Evolutionary conservation across 2,113 vertebrate genomes (phyloP), one percentile per base, ranked within the genome.

Genomic region (Perccottus glenii): DNA sequence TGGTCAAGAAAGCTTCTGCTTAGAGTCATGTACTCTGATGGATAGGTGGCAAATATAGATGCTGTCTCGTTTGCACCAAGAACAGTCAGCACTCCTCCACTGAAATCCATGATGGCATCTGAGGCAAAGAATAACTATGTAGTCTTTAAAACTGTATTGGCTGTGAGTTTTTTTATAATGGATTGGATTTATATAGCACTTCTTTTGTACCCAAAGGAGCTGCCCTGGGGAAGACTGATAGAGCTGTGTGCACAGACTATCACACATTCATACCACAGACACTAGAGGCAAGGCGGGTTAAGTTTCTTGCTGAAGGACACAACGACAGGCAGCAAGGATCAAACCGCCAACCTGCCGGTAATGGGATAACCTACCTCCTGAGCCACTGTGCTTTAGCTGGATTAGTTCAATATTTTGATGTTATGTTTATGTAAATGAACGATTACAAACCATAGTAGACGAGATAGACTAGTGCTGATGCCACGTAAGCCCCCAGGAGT

Each of bases 21-120:
- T 0, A 94, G 1, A 4, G 88, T 91, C 0, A 95, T 11, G 0
- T 86, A 84, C 12, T 89, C 88, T 1, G 90, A 57, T 0, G 95
- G 95, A 80, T 95, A 95, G 0, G 94, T 95, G 72, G 94, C 93
- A 2, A 96, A 96, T 78, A 95, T 95, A 9, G 94, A 95, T 0
- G 95, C 94, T 0, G 95, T 96, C 73, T 95, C 95, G 51, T 78
- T 88, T 32, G 90, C 90, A 0, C 95, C 94, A 0, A 80, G 85
- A 2, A 90, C 84, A 0, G 90, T 77, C 16, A 96, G 75, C 9
- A 90, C 91, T 47, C 95, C 93, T 0, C 92, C 93, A 75, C 92
- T 85, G 44, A 91, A 94, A 3, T 78, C 63, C 90, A 94, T 93
- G 5, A 94, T 92, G 2, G 92, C 91, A 77, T 94, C 93, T 94